A percentile compares a stretch with the other conserved stretches of the same genome.
Evolutionary conservation across 2,797 vertebrate species (phyloP).

Genomic region (Ctenopoma kingsleyae): DNA sequence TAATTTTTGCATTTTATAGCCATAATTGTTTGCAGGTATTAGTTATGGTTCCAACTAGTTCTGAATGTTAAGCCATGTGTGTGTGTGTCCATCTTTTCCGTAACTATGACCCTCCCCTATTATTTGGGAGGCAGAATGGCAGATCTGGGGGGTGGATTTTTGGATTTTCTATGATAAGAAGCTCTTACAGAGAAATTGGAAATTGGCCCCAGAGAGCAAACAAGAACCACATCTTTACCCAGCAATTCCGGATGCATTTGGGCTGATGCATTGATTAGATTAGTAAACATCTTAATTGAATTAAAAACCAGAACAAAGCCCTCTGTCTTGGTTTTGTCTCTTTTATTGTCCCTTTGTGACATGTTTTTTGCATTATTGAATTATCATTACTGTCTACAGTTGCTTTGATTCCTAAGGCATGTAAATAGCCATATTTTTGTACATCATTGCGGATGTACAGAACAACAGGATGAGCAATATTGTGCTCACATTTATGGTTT

Average conservation of each 20-base stretch:
- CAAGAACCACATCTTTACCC: constrained; percentile 81
- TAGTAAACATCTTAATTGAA: constrained; percentile 83
- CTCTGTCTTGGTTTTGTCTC: constrained; percentile 56
- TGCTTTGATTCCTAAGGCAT: constrained; percentile 55
- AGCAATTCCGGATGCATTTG: constrained; percentile 79
- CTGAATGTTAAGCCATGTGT: constrained; percentile 5
- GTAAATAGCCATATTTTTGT: constrained; percentile 38
- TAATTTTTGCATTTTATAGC: constrained; percentile 4
- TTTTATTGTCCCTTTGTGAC: constrained; percentile 64
- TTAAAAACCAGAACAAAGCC: constrained; percentile 81
- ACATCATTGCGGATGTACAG: constrained; percentile 24
- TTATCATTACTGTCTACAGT: constrained; percentile 58
- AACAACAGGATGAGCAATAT: constrained; percentile 38
- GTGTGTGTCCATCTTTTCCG: background rate
- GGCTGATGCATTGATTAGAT: constrained; percentile 83
- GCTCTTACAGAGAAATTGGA: constrained; percentile 72
- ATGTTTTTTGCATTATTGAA: constrained; percentile 70
- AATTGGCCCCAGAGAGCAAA: constrained; percentile 83
- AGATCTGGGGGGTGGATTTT: constrained; percentile 44
- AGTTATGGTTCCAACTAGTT: background rate
- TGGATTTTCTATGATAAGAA: constrained; percentile 71
- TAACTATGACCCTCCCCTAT: constrained; percentile 25
- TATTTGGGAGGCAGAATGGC: constrained; percentile 42
- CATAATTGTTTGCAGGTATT: constrained; percentile 7
- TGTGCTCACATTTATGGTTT: constrained; percentile 39